phyloP scores from a whole-genome alignment of 2,888 invertebrate species.

The Andricus curvator region DNA sequence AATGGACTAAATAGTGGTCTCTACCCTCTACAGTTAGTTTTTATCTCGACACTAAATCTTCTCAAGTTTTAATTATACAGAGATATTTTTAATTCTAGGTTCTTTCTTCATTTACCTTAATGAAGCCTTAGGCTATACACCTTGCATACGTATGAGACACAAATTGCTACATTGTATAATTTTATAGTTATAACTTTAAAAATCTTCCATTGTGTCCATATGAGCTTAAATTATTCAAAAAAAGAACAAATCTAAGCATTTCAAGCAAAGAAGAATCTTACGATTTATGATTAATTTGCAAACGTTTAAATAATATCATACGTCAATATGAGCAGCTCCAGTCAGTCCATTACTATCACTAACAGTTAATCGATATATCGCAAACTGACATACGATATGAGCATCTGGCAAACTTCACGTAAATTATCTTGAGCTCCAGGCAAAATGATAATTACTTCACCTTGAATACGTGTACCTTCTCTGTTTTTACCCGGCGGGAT shows the following conservation, averaged over 20 bases:
- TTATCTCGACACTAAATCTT: conserved; percentile 24
- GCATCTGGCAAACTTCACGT: conserved; percentile 8
- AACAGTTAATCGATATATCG: conserved; percentile 22
- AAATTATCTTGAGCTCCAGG: conserved; percentile 9
- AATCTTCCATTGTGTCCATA: background rate
- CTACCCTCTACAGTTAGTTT: background rate
- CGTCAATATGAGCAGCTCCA: background rate
- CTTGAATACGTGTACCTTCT: background rate
- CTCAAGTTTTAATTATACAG: conserved; percentile 29
- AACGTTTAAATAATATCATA: background rate
- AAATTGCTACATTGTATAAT: conserved; percentile 2
- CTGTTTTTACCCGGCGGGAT: background rate
- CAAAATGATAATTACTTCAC: conserved; percentile 12
- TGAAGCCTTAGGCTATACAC: conserved; percentile 19
- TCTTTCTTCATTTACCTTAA: conserved; percentile 35
- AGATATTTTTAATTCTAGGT: conserved; percentile 31
- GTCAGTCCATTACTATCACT: background rate
- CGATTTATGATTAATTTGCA: too few relatives aligned
- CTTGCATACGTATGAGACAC: conserved; percentile 24
- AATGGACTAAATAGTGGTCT: background rate
- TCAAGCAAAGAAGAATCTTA: too few relatives aligned
- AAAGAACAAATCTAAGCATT: background rate
- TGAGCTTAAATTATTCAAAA: too few relatives aligned
- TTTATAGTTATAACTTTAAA: background rate
- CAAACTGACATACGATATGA: conserved; percentile 16